Evolutionary conservation across 1,140 invertebrate species (phyloP).

Genomic region (Trinorchestia longiramus): DNA sequence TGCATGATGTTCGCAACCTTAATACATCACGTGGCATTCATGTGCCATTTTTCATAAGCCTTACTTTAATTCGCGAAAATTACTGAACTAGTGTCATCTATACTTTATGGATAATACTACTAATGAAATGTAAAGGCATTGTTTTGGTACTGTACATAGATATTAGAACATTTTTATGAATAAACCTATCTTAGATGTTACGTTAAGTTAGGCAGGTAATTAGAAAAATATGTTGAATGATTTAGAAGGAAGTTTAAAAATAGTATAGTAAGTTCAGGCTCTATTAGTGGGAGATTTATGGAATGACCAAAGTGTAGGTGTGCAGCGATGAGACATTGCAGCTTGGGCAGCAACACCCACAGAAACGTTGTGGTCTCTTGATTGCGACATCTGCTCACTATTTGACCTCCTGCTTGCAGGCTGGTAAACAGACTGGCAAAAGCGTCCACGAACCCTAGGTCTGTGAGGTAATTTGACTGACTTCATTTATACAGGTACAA

Average conservation of each 20-base stretch:
- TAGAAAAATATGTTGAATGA: not conserved
- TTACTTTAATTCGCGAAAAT: not conserved
- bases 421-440: not conserved
- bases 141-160: not conserved
- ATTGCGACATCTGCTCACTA: not conserved
- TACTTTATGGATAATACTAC: not conserved
- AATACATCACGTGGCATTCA: not conserved
- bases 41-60: not conserved
- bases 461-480: not conserved
- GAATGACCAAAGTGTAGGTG: not conserved
- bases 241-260: not conserved
- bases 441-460: not conserved
- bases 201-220: not conserved
- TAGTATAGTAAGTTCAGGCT: not conserved
- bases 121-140: not conserved
- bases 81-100: not conserved
- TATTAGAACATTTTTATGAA: not conserved
- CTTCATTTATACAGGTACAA: not conserved
- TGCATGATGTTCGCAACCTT: not conserved
- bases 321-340: not conserved
- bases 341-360: not conserved
- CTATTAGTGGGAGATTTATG: not conserved
- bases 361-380: not conserved
- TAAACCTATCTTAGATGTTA: not conserved
- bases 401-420: not conserved